phyloP scores from a whole-genome alignment of 2,888 invertebrate genomes.

The Parascotia fuliginaria region DNA sequence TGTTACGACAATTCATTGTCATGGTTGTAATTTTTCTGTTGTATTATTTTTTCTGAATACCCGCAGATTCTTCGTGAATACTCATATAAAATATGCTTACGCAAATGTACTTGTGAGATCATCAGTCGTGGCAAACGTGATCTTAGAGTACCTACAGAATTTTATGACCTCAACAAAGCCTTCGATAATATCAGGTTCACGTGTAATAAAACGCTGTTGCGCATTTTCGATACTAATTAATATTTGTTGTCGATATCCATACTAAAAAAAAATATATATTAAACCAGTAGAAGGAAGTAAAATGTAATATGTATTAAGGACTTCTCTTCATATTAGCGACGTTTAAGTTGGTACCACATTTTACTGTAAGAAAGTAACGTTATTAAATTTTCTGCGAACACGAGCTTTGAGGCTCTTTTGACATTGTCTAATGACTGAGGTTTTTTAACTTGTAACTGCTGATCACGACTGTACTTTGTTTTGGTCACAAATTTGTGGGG shows the following conservation, averaged over 20 bases:
- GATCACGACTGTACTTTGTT: no score
- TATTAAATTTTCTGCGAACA: no score
- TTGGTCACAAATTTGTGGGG: no score
- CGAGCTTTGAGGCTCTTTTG: no score
- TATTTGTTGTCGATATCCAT: not conserved
- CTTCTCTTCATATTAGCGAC: no score
- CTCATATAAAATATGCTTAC: conserved; percentile 23
- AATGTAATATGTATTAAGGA: no score
- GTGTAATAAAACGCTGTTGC: not conserved
- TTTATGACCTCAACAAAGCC: conserved; percentile 36
- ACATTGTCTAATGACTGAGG: no score
- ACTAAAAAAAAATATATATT: not conserved
- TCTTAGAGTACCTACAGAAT: conserved; percentile 28
- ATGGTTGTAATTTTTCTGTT: conserved; percentile 35
- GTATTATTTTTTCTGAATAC: conserved; percentile 4
- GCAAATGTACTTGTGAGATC: conserved; percentile 36
- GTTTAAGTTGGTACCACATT: no score
- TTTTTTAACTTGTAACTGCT: no score
- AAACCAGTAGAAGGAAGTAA: not conserved
- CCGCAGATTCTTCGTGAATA: conserved; percentile 8
- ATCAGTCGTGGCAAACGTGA: conserved; percentile 33
- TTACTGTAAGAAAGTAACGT: no score
- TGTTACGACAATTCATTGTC: conserved; percentile 43
- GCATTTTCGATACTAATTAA: not conserved
- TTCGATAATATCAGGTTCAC: conserved; percentile 17